phyloP scores from a whole-genome alignment of 2,888 invertebrate species.

The Perithous albicinctus region DNA sequence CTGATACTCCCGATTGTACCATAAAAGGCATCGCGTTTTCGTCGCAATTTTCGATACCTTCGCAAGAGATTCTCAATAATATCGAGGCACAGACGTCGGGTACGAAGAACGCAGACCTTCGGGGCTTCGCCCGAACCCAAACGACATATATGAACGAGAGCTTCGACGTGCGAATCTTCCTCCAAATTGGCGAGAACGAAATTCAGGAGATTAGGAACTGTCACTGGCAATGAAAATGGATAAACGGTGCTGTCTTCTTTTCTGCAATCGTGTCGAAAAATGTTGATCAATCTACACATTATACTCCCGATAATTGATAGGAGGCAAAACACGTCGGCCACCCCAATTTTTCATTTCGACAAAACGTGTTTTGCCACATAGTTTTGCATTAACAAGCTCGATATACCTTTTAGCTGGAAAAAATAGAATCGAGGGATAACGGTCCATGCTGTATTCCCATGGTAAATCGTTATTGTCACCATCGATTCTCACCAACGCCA shows the following conservation, averaged over 20 bases:
- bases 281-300: neutral
- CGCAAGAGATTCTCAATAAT: conserved; percentile 78
- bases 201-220: conserved; percentile 89
- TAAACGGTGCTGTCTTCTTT: conserved; percentile 91
- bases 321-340: too few relatives aligned
- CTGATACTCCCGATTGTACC: conserved; percentile 68
- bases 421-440: conserved; percentile 92
- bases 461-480: conserved; percentile 94
- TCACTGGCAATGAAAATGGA: conserved; percentile 88
- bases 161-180: conserved; percentile 80
- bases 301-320: neutral
- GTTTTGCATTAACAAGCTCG: neutral
- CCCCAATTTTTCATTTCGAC: too few relatives aligned
- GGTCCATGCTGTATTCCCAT: conserved; percentile 93
- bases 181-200: conserved; percentile 91
- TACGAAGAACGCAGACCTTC: conserved; percentile 78
- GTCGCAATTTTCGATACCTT: conserved; percentile 76
- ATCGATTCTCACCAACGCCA: conserved; percentile 90
- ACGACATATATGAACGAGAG: conserved; percentile 81
- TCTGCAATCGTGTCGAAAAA: conserved; percentile 80
- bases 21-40: conserved; percentile 66
- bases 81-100: conserved; percentile 80
- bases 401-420: conserved; percentile 90
- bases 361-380: too few relatives aligned
- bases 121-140: conserved; percentile 78